Evolutionary conservation across 2,888 invertebrate species (phyloP), one percentile per base, ranked within the genome.

Genomic region (Hylaea fasciaria): DNA sequence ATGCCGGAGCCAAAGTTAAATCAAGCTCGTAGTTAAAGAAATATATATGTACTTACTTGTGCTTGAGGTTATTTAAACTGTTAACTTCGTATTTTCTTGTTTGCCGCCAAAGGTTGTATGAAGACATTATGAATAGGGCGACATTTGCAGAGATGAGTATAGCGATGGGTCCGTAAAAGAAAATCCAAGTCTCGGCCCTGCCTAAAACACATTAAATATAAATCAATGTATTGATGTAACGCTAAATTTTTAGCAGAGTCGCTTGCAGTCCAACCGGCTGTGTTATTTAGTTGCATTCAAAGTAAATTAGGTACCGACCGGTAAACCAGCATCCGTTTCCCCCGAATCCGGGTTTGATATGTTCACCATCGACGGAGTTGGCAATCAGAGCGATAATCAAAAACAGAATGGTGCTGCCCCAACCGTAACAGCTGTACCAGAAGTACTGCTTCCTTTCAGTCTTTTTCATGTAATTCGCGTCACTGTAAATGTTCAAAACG

Each of bases 101-200:
- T 47, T 93, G 89, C 56, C 78, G 87, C 94, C 94, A 95, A 47
- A 95, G 85, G 37, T 83, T 83, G 66, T 87, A 86, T 0, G 94
- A 93, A 0, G 95, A 95, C 71, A 94, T 81, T 0, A 93, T 72
- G 69, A 95, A 95, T 62, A 94, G 92, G 0, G 93, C 48, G 0
- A 94, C 77, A 72, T 95, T 96, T 10, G 92, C 68, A 0, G 87
- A 67, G 35, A 95, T 81, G 8, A 95, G 81, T 28, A 93, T 63
- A 0, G 93, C 87, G n/a, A 95, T 90, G 0, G 95, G 95, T 0
- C 94, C 94, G 73, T 95, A 95, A 79, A 95, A 95, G 80, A 94
- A 95, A 0, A 92, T 86, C 94, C 95, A 95, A 0, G 93, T 93
- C 76, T 93, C 93, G 0, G 81, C 74, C 37, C 85, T 79, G 12